Percentiles rank a stretch among this genome's conserved stretches.
phyloP scores from a whole-genome alignment of 2,888 invertebrate species.

The Morpho helenor region DNA sequence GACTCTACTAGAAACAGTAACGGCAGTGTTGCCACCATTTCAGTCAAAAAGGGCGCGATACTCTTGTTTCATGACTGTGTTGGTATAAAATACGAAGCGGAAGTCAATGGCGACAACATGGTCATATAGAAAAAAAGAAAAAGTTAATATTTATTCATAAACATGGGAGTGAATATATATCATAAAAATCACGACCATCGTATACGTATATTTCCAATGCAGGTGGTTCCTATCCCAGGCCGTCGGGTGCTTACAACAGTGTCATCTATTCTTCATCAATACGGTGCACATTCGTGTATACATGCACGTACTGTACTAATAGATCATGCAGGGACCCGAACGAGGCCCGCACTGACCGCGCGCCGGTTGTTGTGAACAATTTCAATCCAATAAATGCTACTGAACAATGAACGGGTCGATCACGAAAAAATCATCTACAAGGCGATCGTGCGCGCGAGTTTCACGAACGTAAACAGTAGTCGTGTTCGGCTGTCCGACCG shows the following conservation, averaged over 20 bases:
- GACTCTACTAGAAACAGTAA: too few relatives aligned
- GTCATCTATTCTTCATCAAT: constrained; percentile 1
- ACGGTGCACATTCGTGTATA: constrained; percentile 13
- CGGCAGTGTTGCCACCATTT: too few relatives aligned
- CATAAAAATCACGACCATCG: constrained; percentile 28
- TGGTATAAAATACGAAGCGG: too few relatives aligned
- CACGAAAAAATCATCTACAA: constrained; percentile 78
- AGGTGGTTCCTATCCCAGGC: constrained; percentile 10
- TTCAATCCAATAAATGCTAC: constrained; percentile 72
- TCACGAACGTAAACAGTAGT: constrained; percentile 59
- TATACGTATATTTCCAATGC: constrained; percentile 27
- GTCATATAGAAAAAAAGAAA: too few relatives aligned
- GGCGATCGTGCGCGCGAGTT: constrained; percentile 61
- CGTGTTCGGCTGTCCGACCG: constrained; percentile 43
- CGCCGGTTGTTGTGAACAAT: constrained; percentile 59
- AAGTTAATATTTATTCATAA: too few relatives aligned
- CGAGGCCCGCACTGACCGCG: constrained; percentile 41
- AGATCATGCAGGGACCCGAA: constrained; percentile 45
- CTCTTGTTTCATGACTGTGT: too few relatives aligned
- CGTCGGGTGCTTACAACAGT: not conserved
- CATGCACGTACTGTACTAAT: constrained; percentile 26
- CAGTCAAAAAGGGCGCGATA: too few relatives aligned
- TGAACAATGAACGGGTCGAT: constrained; percentile 74
- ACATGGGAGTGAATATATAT: constrained; percentile 7
- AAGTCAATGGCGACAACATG: too few relatives aligned